A percentile compares a stretch with the other conserved stretches of the same genome.
Conservation (phyloP, 2,797 vertebrate genomes). For the Hybognathus amarus region DNA sequence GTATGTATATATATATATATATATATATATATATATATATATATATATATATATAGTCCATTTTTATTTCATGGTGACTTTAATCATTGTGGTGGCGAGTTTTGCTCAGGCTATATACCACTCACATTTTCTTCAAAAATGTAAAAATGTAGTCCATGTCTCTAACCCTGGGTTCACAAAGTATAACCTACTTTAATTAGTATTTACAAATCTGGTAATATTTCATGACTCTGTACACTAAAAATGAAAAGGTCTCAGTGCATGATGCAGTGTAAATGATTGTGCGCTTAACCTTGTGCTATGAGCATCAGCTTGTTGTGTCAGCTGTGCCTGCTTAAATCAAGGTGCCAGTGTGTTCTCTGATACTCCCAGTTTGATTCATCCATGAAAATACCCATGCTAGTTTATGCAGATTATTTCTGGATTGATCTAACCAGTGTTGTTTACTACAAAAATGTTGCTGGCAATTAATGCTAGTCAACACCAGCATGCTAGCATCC, state of each 20-base stretch:
- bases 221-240: slow-evolving; percentile 2
- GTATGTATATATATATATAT: too few relatives aligned
- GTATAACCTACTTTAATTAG: background rate
- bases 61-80: background rate
- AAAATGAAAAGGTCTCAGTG: background rate
- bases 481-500: background rate
- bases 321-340: background rate
- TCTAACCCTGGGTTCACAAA: background rate
- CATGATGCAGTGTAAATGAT: background rate
- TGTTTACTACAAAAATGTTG: background rate
- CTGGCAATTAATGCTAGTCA: background rate
- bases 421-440: background rate
- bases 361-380: background rate
- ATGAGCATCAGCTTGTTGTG: background rate
- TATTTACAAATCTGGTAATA: slow-evolving; percentile 17
- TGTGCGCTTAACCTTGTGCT: background rate
- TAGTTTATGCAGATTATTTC: background rate
- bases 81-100: background rate
- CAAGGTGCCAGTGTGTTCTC: background rate
- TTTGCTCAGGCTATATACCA: background rate
- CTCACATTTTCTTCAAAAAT: background rate
- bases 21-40: too few relatives aligned
- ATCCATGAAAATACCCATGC: background rate
- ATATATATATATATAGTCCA: too few relatives aligned
- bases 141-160: background rate